Base-by-base conservation (phyloP, 2,888 invertebrate genomes). In the Lymantria monacha region DNA sequence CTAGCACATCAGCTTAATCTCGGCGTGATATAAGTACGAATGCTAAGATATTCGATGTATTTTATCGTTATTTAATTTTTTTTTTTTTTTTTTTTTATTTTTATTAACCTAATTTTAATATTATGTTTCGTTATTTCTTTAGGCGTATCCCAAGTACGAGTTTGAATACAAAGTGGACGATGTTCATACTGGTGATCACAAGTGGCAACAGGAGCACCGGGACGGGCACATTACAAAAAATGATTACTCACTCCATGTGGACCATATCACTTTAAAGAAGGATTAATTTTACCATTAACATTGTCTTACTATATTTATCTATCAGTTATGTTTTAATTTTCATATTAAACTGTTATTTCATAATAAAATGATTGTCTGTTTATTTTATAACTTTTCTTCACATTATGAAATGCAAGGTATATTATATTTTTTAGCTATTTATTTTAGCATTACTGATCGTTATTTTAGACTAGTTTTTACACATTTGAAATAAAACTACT, bases 151-250 rank as follows among this genome's bases (percentile, higher is more conserved):
- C 0, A 77, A 77, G 42, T 77, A 74, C 49, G 73, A 77, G 47
- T 77, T 67, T 46, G 70, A 69, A 3, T 77, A 77, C 55, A 72
- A 74, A 57, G 67, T 77, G 31, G 69, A 72, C 30, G 92, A 92
- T 63, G 75, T 81, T 7, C 91, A 92, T 70, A 92, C 92, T 14
- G 90, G 91, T 12, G 92, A 92, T 72, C 78, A 83, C 66, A 91
- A 92, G 70, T 75, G 79, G 12, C 90, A 91, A 66, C 85, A 88
- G 52, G 92, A 92, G 66, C 65, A 71, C 31, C 81, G 87, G 37
- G 83, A 92, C 51, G 92, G 91, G 0, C 91, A 92, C 62, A 72
- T 70, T 7, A 92, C 91, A 38, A 71, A 72, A 46, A 77, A 77
- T 0, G 63, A 71, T 52, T 76, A 72, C 66, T 65, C 71, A 2